Base-by-base conservation (phyloP, 2,113 vertebrate genomes). In the Tragulus kanchil region DNA sequence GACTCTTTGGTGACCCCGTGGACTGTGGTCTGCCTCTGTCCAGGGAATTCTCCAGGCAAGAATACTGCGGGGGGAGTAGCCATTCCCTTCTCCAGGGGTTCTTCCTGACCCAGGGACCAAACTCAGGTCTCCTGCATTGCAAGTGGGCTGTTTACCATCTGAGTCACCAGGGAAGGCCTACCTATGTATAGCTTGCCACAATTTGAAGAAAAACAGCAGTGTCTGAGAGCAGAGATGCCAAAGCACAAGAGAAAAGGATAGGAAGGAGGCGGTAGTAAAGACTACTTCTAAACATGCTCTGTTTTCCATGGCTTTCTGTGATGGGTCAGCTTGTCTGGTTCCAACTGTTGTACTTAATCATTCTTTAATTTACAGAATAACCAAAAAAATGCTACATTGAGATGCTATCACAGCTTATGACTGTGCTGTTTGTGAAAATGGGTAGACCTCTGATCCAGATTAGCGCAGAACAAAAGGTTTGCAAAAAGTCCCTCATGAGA, bases 301-400 rank as follows among this genome's bases (percentile, higher is more conserved):
- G 3, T 52, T 42, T 3, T 14, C 8, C 3, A 3, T 5, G 21
- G 36, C 45, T 90, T 69, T 79, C 45, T 36, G 12, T 45, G 6
- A 1, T 17, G 6, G 58, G 8, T n/a, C 21, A 1, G n/a, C n/a
- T 69, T 25, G 21, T 71, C 25, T 52, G 54, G 48, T 69, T 58
- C 69, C 65, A 59, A 58, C 31, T 6, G 1, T 83, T 83, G 26
- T 9, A 31, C 17, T 78, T 50, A 56, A 61, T 42, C 65, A 42
- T 71, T 92, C 84, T 92, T 89, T 90, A 62, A 62, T 69, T 56
- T 71, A 59, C n/a, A 94, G 90, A 86, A 83, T 86, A 54, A 2
- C 36, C n/a, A n/a, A n/a, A 67, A 64, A 71, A 84, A 79, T 25
- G 14, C 58, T 21, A 6, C 10, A 19, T 1, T 73, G 86, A 81